Evolutionary conservation across 2,113 vertebrate species (phyloP).

Genomic region (Aythya baeri): DNA sequence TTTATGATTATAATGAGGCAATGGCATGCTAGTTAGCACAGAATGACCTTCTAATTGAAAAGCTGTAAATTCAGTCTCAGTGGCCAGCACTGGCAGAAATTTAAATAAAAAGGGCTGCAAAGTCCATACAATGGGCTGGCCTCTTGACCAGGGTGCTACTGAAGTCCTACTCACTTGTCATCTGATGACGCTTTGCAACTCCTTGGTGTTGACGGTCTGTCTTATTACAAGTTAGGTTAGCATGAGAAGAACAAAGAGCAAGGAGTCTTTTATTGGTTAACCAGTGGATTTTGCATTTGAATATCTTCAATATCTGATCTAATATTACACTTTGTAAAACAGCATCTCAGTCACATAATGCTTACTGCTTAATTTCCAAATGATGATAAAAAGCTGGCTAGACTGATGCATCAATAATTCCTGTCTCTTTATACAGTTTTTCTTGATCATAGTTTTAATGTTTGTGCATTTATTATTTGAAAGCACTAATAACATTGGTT

Average conservation of each 20-base stretch:
- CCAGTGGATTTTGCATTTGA: conserved; percentile 12
- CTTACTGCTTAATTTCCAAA: conserved; percentile 53
- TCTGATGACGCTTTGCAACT: not conserved
- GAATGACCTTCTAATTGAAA: conserved; percentile 85
- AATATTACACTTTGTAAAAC: conserved; percentile 5
- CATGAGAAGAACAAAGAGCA: conserved; percentile 23
- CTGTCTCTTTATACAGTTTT: conserved; percentile 29
- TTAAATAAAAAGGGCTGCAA: conserved; percentile 76
- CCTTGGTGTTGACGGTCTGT: conserved; percentile 55
- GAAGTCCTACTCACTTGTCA: conserved; percentile 59
- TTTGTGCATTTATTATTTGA: conserved; percentile 58
- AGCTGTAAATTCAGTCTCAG: conserved; percentile 79
- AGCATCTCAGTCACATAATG: not conserved
- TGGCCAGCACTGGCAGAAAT: conserved; percentile 71
- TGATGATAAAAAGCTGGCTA: conserved; percentile 35
- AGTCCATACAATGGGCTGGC: conserved; percentile 56
- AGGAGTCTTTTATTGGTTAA: conserved; percentile 39
- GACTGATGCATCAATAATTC: conserved; percentile 22
- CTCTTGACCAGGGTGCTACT: conserved; percentile 60
- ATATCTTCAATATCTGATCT: conserved; percentile 35
- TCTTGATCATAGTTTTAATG: conserved; percentile 45
- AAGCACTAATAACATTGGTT: conserved; percentile 50
- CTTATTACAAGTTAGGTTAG: conserved; percentile 44
- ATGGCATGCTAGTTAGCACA: conserved; percentile 76
- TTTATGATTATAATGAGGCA: conserved; percentile 83